These are phyloP conservation scores for Notoglanidium macrostoma DNA, from an alignment of 2,797 vertebrate species.

Conservation along the genomic window DNA sequence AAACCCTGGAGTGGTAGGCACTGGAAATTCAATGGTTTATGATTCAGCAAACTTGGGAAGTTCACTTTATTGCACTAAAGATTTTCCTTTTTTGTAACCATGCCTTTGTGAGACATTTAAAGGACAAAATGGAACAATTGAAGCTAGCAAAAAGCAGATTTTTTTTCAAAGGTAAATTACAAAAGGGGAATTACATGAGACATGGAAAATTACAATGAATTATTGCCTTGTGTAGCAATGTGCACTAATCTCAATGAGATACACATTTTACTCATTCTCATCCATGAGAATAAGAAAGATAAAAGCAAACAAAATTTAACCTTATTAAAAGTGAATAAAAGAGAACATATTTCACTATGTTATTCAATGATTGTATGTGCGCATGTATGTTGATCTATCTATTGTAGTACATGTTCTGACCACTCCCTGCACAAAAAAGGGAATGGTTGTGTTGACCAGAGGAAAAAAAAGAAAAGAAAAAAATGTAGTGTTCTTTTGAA, in stretches of 20 bases:
- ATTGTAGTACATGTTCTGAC: constrained; percentile 96
- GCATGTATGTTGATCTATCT: constrained; percentile 93
- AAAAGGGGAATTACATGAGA: constrained; percentile 72
- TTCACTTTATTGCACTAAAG: constrained; percentile 98
- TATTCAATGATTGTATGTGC: constrained; percentile 97
- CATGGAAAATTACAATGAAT: constrained; percentile 87
- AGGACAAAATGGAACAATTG: constrained; percentile 92
- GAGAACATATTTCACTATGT: constrained; percentile 97
- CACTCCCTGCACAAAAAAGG: constrained; percentile 88
- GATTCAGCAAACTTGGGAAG: constrained; percentile 89
- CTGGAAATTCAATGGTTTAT: constrained; percentile 75
- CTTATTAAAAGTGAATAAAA: constrained; percentile 79
- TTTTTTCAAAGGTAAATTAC: constrained; percentile 76
- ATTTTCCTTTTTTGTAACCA: constrained; percentile 83
- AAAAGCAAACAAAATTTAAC: constrained; percentile 73
- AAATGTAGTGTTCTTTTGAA: constrained; percentile 81
- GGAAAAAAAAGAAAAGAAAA: constrained; percentile 67
- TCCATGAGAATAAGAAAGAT: constrained; percentile 98
- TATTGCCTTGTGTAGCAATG: constrained; percentile 99
- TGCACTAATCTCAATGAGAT: constrained; percentile 99
- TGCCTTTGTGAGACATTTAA: constrained; percentile 91
- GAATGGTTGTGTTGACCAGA: constrained; percentile 91
- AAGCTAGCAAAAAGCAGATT: constrained; percentile 79
- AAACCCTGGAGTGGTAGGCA: constrained; percentile 78
- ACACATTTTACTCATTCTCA: constrained; percentile 99